Percentiles rank a stretch among this genome's conserved stretches.
Evolutionary conservation across 2,888 invertebrate genomes (phyloP).

Genomic region (Deroplatys truncata): DNA sequence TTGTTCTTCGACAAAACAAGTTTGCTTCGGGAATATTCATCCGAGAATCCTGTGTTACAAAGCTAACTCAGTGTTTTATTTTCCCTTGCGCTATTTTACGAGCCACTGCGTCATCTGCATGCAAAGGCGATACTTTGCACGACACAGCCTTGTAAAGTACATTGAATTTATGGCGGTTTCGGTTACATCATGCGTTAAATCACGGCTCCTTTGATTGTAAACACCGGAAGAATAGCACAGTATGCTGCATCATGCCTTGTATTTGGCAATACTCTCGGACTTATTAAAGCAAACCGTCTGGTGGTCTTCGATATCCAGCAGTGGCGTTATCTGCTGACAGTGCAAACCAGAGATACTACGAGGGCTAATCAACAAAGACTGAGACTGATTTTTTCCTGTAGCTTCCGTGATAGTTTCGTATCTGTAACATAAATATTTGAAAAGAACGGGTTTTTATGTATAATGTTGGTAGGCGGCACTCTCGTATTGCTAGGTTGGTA

Average conservation of each 20-base stretch:
- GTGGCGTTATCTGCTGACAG: neutral
- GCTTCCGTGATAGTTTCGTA: too few relatives aligned
- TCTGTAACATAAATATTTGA: too few relatives aligned
- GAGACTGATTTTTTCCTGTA: too few relatives aligned
- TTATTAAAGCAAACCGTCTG: neutral
- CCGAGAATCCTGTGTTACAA: neutral
- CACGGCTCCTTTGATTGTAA: neutral
- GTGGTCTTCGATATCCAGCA: neutral
- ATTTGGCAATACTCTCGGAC: neutral
- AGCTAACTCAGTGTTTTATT: neutral
- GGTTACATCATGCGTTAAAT: neutral
- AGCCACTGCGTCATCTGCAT: neutral
- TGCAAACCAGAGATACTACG: too few relatives aligned
- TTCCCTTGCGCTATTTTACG: neutral
- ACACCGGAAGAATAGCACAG: neutral
- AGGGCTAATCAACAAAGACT: too few relatives aligned
- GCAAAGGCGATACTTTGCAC: neutral
- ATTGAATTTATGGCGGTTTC: neutral
- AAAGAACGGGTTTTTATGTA: too few relatives aligned
- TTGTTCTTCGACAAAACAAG: neutral
- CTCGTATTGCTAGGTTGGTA: too few relatives aligned
- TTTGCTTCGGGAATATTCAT: neutral
- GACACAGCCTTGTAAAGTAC: neutral
- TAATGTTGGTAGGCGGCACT: too few relatives aligned
- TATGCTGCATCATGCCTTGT: neutral